Percentiles rank a stretch among this genome's conserved stretches.
Conservation (phyloP, 1,140 invertebrate species). For the Zaprionus kolodkinae region DNA sequence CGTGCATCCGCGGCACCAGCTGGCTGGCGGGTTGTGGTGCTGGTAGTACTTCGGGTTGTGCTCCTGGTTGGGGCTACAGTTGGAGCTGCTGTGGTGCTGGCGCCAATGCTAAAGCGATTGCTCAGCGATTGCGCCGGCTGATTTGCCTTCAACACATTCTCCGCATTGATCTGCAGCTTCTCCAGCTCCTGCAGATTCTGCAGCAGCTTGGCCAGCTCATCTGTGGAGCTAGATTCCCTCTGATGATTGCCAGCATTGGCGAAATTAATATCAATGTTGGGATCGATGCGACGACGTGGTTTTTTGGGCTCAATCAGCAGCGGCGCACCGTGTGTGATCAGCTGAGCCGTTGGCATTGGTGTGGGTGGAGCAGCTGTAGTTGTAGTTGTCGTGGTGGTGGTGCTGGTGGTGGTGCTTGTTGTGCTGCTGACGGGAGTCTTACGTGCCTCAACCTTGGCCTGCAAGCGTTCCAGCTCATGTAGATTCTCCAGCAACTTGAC, state of each 20-base stretch:
- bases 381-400: conserved; percentile 26
- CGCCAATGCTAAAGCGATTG: conserved; percentile 56
- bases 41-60: conserved; percentile 5
- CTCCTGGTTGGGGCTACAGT: conserved; percentile 5
- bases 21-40: conserved; percentile 12
- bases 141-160: conserved; percentile 66
- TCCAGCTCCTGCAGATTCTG: conserved; percentile 78
- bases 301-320: conserved; percentile 77
- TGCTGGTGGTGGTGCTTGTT: conserved; percentile 13
- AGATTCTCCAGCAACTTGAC: conserved; percentile 75
- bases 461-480: conserved; percentile 82
- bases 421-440: conserved; percentile 23
- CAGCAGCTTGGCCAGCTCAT: conserved; percentile 73
- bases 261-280: conserved; percentile 77
- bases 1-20: conserved; percentile 24
- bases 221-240: conserved; percentile 31
- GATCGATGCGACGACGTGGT: conserved; percentile 73
- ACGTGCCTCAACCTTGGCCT: conserved; percentile 63
- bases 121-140: conserved; percentile 39
- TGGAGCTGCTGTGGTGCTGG: conserved; percentile 2
- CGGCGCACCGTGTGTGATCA: conserved; percentile 76
- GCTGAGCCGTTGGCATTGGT: conserved; percentile 39
- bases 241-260: conserved; percentile 68
- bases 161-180: conserved; percentile 71
- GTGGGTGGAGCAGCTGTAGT: conserved; percentile 38